These are phyloP conservation scores for Butorides virescens DNA, from an alignment of 2,113 vertebrate genomes.

Conservation along the genomic window DNA sequence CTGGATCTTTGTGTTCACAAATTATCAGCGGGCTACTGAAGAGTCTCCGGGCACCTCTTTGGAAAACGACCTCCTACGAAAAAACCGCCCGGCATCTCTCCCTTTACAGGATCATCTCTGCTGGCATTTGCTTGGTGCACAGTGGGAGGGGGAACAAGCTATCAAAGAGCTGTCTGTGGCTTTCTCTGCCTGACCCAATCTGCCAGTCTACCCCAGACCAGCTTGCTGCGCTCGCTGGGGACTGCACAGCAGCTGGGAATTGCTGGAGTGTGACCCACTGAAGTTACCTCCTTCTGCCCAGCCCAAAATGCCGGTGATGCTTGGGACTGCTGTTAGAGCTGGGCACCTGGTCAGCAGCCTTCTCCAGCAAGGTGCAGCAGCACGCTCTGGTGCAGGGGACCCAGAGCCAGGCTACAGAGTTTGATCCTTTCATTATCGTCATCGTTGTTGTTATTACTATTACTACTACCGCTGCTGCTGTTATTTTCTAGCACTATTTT, in stretches of 20 bases:
- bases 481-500: not conserved
- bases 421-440: not conserved
- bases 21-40: not conserved
- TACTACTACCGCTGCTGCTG: not conserved
- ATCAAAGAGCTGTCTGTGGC: not conserved
- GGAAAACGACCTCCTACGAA: not conserved
- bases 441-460: not conserved
- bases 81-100: not conserved
- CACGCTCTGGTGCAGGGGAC: rapidly evolving
- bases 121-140: not conserved
- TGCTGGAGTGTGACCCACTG: not conserved
- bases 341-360: not conserved
- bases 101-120: not conserved
- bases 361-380: not conserved
- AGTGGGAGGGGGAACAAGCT: not conserved
- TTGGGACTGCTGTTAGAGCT: not conserved
- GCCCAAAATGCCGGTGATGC: not conserved
- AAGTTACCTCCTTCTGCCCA: not conserved
- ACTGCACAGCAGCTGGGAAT: not conserved
- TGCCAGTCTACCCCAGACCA: not conserved
- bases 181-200: not conserved
- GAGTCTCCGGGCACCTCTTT: not conserved
- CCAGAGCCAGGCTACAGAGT: not conserved
- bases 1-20: not conserved
- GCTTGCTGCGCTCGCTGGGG: not conserved